Conservation (phyloP, 2,797 vertebrate species). For the Masticophis lateralis region DNA sequence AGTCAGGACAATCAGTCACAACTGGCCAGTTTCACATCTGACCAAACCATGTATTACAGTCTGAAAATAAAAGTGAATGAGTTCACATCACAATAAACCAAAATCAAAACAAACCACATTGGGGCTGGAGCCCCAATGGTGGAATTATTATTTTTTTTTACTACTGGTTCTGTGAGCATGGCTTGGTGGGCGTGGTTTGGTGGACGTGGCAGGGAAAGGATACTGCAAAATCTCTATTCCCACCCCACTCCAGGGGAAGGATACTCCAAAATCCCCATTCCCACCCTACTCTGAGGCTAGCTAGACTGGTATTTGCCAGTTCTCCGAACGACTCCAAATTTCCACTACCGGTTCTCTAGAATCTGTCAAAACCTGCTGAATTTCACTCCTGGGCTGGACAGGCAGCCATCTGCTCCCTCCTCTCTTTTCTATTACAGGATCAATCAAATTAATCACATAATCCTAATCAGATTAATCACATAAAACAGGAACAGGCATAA, state of each 20-base stretch:
- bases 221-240: no score
- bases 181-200: no score
- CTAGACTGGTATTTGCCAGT: no score
- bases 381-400: background rate
- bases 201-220: no score
- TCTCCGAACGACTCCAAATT: no score
- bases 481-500: background rate
- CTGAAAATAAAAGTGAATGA: background rate
- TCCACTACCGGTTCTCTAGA: no score
- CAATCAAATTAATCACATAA: background rate
- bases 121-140: background rate
- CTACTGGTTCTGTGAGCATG: no score
- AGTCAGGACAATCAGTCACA: background rate
- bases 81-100: background rate
- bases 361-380: no score
- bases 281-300: no score
- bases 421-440: background rate
- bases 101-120: background rate
- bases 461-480: background rate
- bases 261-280: no score
- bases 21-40: background rate
- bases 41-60: background rate
- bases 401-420: background rate
- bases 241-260: no score
- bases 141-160: no score